phyloP scores from a whole-genome alignment of 2,797 vertebrate genomes.

The Carcharodon carcharias region DNA sequence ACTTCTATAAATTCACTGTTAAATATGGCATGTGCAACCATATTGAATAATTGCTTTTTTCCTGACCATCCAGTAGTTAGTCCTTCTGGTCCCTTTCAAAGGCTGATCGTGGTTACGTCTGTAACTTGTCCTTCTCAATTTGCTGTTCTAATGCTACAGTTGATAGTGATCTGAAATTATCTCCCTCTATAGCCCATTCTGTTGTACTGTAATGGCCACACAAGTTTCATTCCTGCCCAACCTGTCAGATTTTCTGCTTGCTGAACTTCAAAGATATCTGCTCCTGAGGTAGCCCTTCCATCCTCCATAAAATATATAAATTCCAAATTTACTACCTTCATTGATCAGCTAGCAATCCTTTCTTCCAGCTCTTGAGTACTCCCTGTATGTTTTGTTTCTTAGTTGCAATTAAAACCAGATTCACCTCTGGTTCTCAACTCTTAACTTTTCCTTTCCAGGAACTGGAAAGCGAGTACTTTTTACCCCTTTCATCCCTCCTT shows the following conservation, averaged over 20 bases:
- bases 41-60: background rate
- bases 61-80: background rate
- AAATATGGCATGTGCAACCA: background rate
- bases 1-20: background rate
- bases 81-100: background rate
- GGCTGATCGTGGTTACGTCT: background rate
- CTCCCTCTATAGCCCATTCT: too few species aligned
- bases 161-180: background rate
- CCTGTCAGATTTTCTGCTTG: too few species aligned
- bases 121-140: background rate
- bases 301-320: too few species aligned
- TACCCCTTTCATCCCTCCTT: background rate
- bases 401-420: background rate
- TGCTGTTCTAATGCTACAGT: background rate
- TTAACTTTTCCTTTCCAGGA: too few species aligned
- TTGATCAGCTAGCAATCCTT: too few species aligned
- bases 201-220: too few species aligned
- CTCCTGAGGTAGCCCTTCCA: too few species aligned
- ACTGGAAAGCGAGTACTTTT: background rate
- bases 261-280: too few species aligned
- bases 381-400: background rate
- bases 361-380: too few species aligned
- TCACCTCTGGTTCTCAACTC: background rate
- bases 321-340: too few species aligned
- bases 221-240: too few species aligned